Evolutionary conservation across 2,797 vertebrate genomes (phyloP), one percentile per base, ranked within the genome.

Genomic region (Lepilemur ruficaudatus): DNA sequence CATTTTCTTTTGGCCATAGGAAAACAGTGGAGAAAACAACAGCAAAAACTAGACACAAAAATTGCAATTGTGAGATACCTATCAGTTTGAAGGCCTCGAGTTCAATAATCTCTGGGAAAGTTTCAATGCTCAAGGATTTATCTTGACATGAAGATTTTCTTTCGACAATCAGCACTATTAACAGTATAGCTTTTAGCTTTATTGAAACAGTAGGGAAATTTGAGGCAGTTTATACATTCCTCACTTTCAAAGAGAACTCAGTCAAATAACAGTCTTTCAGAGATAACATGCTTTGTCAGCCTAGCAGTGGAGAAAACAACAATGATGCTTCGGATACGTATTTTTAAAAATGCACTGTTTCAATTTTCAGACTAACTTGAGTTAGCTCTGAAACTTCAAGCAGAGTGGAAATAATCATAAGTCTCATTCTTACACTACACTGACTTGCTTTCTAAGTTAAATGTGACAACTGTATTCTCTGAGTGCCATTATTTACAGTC

Each of bases 141-240:
- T 80, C 41, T 81, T 92, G 52, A 72, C 93, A 82, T 46, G 28
- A 87, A 94, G 14, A 79, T 79, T 82, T 86, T 52, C 72, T 78
- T 93, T 95, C 69, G 30, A 57, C 28, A 82, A 65, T 83, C 15
- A 22, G 2, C 43, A 85, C n/a, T 85, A 41, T 80, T 88, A 94
- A 70, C 2, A 12, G 17, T 46, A 63, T 18, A 90, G 57, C 30
- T 90, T 88, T 88, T 78, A 76, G 9, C n/a, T 84, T 67, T 91
- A 52, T 67, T 22, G 43, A 69, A 13, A 79, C 32, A 46, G 10
- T 65, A 25, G 18, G 79, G 35, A 88, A 84, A 92, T 48, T 15
- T 52, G 30, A n/a, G 14, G 5, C 18, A 81, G 30, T 73, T 94
- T 82, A 52, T 55, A n/a, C 61, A 61, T 86, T 83, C 20, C 63